Conservation (phyloP, 1,140 invertebrate genomes). For the Ectropis grisescens region DNA sequence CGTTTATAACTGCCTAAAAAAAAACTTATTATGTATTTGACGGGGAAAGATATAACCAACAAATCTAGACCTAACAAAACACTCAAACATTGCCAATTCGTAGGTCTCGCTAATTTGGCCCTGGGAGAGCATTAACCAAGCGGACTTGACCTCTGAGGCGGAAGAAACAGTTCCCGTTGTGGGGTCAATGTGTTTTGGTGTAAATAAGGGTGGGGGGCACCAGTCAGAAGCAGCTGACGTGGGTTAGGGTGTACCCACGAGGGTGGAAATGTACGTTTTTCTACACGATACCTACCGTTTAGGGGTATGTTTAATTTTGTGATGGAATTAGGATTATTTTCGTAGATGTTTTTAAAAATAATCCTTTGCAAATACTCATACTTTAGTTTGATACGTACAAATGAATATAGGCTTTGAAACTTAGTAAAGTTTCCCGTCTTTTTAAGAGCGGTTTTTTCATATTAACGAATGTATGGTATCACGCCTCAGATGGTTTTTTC, state of each 20-base stretch:
- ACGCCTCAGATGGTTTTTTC: no score
- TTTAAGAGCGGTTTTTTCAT: no score
- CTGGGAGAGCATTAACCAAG: conserved; percentile 13
- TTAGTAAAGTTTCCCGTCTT: no score
- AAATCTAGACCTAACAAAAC: conserved; percentile 4
- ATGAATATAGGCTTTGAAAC: no score
- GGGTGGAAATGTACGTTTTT: conserved; percentile 32
- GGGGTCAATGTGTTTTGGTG: conserved; percentile 21
- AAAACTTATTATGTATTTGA: conserved; percentile 63
- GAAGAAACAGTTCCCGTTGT: conserved; percentile 10
- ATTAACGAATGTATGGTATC: no score
- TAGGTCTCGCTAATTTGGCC: conserved; percentile 5
- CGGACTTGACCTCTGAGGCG: conserved; percentile 20
- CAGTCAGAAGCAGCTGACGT: conserved; percentile 64
- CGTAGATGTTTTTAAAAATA: no score
- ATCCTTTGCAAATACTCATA: no score
- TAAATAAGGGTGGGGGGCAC: conserved; percentile 30
- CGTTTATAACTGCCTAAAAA: no score
- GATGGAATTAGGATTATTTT: no score
- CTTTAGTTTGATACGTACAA: no score
- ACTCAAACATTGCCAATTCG: no score
- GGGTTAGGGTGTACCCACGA: conserved; percentile 62
- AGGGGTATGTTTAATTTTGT: no score
- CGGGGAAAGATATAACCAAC: conserved; percentile 20
- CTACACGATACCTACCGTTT: neutral